These are phyloP conservation scores for Perodicticus potto DNA, from an alignment of 2,797 vertebrate genomes.

Conservation along the genomic window DNA sequence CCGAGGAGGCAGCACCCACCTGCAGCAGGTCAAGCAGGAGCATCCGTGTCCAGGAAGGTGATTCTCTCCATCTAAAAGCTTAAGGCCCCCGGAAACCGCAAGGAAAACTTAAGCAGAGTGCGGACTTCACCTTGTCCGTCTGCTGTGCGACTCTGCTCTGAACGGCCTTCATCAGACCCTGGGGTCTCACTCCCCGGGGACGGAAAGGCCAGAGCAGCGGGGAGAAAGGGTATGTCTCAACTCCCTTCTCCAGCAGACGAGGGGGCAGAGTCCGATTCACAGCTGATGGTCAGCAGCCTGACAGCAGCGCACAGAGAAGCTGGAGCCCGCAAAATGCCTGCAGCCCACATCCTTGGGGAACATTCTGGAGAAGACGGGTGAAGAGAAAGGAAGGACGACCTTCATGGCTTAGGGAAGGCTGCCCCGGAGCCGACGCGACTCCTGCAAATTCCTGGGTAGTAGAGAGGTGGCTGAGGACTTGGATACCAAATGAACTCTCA, in stretches of 20 bases:
- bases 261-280: neutral
- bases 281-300: neutral
- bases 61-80: neutral
- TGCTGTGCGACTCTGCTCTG: neutral
- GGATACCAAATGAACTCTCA: neutral
- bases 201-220: neutral
- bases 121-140: neutral
- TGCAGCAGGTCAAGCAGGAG: neutral
- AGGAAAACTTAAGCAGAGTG: neutral
- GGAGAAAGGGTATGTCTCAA: neutral
- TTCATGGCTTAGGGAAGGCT: neutral
- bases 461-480: neutral
- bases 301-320: neutral
- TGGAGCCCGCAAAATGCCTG: neutral
- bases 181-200: neutral
- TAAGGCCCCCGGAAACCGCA: neutral
- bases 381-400: neutral
- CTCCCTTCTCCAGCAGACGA: neutral
- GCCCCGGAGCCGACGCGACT: neutral
- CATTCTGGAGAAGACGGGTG: neutral
- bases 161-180: neutral
- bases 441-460: neutral
- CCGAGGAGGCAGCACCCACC: neutral
- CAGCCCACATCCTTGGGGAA: neutral
- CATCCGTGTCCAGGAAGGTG: neutral